These are phyloP conservation scores for Chaetoderma sp. DNA, from an alignment of 2,888 invertebrate genomes.

Conservation along the genomic window DNA sequence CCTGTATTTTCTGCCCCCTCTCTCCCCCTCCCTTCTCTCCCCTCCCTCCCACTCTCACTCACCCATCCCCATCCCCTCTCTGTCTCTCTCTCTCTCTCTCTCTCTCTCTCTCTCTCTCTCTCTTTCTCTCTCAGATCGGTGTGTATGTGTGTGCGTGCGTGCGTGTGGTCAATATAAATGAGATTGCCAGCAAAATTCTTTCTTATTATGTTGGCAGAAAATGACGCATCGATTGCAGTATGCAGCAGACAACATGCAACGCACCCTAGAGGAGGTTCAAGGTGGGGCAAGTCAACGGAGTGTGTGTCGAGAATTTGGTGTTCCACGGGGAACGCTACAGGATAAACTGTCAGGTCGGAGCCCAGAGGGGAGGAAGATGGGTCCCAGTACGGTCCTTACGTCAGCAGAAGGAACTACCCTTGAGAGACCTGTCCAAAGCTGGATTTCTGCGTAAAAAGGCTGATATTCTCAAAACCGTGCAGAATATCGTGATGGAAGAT, in stretches of 20 bases:
- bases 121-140: too few relatives aligned
- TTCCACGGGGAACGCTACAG: not conserved
- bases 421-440: not conserved
- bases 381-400: not conserved
- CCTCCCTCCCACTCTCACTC: too few relatives aligned
- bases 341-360: not conserved
- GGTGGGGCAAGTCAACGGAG: not conserved
- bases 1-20: too few relatives aligned
- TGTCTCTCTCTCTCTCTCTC: too few relatives aligned
- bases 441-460: not conserved
- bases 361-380: not conserved
- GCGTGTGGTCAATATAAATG: too few relatives aligned
- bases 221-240: not conserved
- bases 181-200: too few relatives aligned
- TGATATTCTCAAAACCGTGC: constrained; percentile 3
- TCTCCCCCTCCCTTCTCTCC: too few relatives aligned
- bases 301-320: not conserved
- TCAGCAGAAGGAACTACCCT: not conserved
- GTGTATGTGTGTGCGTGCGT: too few relatives aligned
- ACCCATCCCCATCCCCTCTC: too few relatives aligned
- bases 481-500: constrained; percentile 8
- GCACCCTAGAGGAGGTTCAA: not conserved
- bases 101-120: too few relatives aligned
- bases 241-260: not conserved
- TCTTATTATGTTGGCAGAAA: too few relatives aligned